Evolutionary conservation across 2,797 vertebrate species (phyloP), one percentile per base, ranked within the genome.

Genomic region (Hipposideros larvatus): DNA sequence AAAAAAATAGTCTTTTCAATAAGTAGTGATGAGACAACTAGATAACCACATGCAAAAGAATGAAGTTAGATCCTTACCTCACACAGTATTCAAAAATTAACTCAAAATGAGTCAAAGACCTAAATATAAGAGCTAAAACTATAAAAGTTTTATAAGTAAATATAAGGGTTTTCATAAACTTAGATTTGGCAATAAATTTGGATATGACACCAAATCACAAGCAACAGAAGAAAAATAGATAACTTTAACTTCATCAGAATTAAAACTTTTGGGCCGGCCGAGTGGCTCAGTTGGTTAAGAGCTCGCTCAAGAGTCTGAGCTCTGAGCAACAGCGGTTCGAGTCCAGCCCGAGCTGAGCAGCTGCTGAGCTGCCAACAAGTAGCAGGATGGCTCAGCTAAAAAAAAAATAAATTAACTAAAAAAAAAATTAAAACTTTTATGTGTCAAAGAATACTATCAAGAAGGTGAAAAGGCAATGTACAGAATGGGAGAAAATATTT

Each of bases 81-180:
- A 66, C 8, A 8, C 18, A 70, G 11, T 55, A 75, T 75, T 28
- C 1, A 26, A 80, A 63, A 21, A 41, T 59, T n/a, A 51, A 75
- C 74, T 90, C 51, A 86, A 37, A 53, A 51, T 37, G 43, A 2
- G 28, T 43, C 41, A 43, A 21, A 73, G 14, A 24, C 48, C 31
- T 83, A 59, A 87, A 68, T 22, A 10, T 78, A 43, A 85, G 22
- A 34, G 9, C 28, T 66, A 70, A 63, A 55, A 41, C 28, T 68
- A 61, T 84, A 85, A 85, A 61, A 65, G 15, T 66, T 85, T 87
- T 87, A 90, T 31, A 66, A 61, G 34, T 68, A 92, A 89, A 68
- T 28, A 89, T 5, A n/a, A 34, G 28, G 5, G 31, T 85, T 34
- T 90, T 61, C 65, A 77, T 41, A 63, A 48, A 71, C 21, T 68